A percentile compares a stretch with the other conserved stretches of the same genome.
Evolutionary conservation across 2,888 invertebrate genomes (phyloP).

Genomic region (Melanophora roralis): DNA sequence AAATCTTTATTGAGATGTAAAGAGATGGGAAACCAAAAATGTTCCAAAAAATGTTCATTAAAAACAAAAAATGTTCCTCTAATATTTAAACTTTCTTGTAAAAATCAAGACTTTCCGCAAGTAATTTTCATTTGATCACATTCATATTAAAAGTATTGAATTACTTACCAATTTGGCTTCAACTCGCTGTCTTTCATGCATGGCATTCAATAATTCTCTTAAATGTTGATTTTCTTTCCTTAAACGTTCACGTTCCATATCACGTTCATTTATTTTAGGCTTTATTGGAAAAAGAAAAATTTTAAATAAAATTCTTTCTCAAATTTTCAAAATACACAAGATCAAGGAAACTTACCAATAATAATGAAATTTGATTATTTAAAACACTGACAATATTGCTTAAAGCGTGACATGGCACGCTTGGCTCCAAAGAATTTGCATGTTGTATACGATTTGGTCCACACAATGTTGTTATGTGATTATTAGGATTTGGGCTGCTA

Average conservation of each 20-base stretch:
- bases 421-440: conserved; percentile 78
- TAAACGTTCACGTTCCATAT: conserved; percentile 85
- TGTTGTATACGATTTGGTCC: conserved; percentile 77
- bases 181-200: conserved; percentile 78
- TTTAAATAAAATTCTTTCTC: background rate
- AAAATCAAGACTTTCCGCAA: too few species aligned
- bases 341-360: conserved; percentile 79
- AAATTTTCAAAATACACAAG: background rate
- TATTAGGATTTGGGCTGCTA: conserved; percentile 40
- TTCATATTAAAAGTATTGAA: too few species aligned
- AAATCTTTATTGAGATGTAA: too few species aligned
- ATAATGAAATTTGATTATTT: conserved; percentile 82
- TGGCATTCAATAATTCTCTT: conserved; percentile 84
- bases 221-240: conserved; percentile 85
- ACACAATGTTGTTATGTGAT: conserved; percentile 67
- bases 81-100: too few species aligned
- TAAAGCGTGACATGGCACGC: conserved; percentile 81
- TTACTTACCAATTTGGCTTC: conserved; percentile 72
- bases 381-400: conserved; percentile 82
- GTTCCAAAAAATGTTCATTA: too few species aligned
- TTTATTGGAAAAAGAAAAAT: conserved; percentile 70
- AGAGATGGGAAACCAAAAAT: too few species aligned
- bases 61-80: too few species aligned
- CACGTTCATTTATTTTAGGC: conserved; percentile 86
- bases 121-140: too few species aligned